Evolutionary conservation across 2,888 invertebrate genomes (phyloP).

Genomic region (Aethes cnicana): DNA sequence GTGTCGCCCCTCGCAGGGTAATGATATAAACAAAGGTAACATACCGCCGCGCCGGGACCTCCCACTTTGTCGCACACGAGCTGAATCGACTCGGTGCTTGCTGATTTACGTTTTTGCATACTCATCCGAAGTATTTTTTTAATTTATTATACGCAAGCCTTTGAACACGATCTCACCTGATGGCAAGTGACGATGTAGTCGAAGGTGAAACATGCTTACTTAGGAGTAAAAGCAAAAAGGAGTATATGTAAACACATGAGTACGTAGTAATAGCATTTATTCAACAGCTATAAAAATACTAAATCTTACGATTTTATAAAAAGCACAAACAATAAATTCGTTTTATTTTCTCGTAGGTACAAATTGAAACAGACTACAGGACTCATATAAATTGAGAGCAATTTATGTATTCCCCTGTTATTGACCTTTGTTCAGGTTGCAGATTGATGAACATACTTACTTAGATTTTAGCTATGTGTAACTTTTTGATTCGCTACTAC

Average conservation of each 20-base stretch:
- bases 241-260: too few species aligned
- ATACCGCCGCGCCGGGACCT: slow-evolving; percentile 30
- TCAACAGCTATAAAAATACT: too few species aligned
- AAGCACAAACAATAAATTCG: slow-evolving; percentile 8
- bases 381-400: slow-evolving; percentile 1
- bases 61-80: slow-evolving; percentile 32
- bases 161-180: too few species aligned
- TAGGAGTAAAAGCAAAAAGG: too few species aligned
- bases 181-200: too few species aligned
- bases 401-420: neutral
- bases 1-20: slow-evolving; percentile 8
- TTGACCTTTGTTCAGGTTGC: neutral
- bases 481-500: slow-evolving; percentile 8
- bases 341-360: slow-evolving; percentile 10
- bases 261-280: too few species aligned
- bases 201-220: too few species aligned
- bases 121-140: too few species aligned
- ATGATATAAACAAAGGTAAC: slow-evolving; percentile 33
- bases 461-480: slow-evolving; percentile 10
- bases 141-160: too few species aligned
- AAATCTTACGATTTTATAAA: slow-evolving; percentile 3
- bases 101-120: neutral
- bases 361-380: slow-evolving; percentile 10
- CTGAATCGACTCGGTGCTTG: slow-evolving; percentile 21
- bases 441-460: slow-evolving; percentile 6